Conservation (phyloP, 2,888 invertebrate genomes). For the Amitus sp. region DNA sequence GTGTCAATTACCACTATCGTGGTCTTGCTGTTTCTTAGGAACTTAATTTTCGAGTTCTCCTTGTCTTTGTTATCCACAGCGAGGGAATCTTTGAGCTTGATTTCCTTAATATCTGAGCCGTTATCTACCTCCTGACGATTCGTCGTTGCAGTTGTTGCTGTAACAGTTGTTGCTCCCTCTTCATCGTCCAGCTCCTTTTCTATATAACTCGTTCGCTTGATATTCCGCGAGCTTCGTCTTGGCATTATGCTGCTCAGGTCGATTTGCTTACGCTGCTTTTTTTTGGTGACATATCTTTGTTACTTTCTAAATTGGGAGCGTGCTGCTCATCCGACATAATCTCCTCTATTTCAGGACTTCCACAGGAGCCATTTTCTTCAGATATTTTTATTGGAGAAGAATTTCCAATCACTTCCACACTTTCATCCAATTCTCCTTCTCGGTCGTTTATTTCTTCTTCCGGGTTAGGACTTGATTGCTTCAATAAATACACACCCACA, state of each 20-base stretch:
- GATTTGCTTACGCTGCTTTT: conserved; percentile 53
- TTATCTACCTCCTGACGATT: conserved; percentile 66
- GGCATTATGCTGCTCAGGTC: conserved; percentile 65
- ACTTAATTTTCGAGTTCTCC: conserved; percentile 59
- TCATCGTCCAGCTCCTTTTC: conserved; percentile 67
- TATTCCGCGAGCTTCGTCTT: conserved; percentile 69
- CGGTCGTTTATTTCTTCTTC: conserved; percentile 42
- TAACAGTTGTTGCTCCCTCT: conserved; percentile 19
- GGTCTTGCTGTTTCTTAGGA: conserved; percentile 59
- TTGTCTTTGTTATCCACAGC: conserved; percentile 65
- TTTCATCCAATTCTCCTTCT: conserved; percentile 46
- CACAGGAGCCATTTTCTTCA: conserved; percentile 62
- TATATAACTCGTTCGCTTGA: conserved; percentile 70
- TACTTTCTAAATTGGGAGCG: conserved; percentile 16
- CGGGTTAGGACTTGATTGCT: conserved; percentile 65
- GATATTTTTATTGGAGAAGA: conserved; percentile 54
- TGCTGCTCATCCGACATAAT: conserved; percentile 52
- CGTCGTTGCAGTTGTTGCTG: background rate
- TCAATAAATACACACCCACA: background rate
- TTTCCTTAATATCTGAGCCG: conserved; percentile 75
- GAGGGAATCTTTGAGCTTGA: conserved; percentile 71
- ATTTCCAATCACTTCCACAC: conserved; percentile 48
- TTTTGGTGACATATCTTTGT: conserved; percentile 50
- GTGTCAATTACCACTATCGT: conserved; percentile 78
- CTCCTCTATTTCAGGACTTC: conserved; percentile 62